Percentiles rank a stretch among this genome's conserved stretches.
Conservation (phyloP, 2,797 vertebrate genomes). For the Meda fulgida region DNA sequence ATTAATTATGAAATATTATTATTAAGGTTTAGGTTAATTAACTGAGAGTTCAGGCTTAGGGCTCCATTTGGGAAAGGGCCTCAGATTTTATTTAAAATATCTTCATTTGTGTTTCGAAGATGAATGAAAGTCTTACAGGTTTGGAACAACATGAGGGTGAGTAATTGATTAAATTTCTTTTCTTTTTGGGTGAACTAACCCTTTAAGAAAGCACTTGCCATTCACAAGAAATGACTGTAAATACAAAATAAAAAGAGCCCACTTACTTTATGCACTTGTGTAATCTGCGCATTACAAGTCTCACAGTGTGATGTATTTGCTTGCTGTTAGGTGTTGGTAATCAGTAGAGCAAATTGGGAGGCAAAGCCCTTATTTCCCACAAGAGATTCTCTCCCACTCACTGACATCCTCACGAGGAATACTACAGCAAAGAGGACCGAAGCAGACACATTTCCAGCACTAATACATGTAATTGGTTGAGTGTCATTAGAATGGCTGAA, state of each 20-base stretch:
- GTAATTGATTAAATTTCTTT: too few relatives aligned
- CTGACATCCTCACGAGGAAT: conserved; percentile 9
- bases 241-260: neutral
- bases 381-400: conserved; percentile 1
- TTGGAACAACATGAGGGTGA: too few relatives aligned
- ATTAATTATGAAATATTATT: too few relatives aligned
- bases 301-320: neutral
- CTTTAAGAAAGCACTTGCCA: neutral
- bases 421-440: neutral
- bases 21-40: too few relatives aligned
- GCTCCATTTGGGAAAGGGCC: too few relatives aligned
- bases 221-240: neutral
- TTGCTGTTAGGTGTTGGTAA: conserved; percentile 6
- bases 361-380: neutral
- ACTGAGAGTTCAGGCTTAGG: too few relatives aligned
- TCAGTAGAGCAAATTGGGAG: conserved; percentile 1
- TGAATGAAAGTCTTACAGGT: too few relatives aligned
- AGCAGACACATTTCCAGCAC: neutral
- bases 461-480: conserved; percentile 8
- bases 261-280: neutral
- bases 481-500: conserved; percentile 6
- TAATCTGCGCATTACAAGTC: conserved; percentile 9
- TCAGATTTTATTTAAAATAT: too few relatives aligned
- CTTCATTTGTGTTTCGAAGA: too few relatives aligned
- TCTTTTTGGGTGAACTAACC: too few relatives aligned